These are phyloP conservation scores for Brachionus rubens DNA, from an alignment of 1,140 invertebrate genomes.

Conservation along the genomic window DNA sequence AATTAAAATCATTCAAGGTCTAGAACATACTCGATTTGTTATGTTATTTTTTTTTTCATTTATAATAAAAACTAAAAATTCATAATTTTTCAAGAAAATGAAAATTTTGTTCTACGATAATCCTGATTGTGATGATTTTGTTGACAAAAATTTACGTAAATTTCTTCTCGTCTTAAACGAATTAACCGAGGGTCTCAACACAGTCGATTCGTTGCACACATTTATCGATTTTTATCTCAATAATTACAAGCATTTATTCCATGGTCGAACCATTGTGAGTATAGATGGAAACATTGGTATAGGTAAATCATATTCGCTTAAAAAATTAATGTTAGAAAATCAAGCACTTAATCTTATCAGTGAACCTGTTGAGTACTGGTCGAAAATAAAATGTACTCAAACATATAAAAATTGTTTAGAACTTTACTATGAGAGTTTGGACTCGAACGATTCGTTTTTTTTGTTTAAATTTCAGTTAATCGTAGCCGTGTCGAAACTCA, in stretches of 20 bases:
- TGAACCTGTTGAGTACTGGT: conserved; percentile 29
- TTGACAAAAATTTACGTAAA: too few species aligned
- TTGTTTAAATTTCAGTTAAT: conserved; percentile 21
- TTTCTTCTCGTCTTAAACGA: too few species aligned
- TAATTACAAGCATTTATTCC: background rate
- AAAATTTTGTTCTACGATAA: too few species aligned
- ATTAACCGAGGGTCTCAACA: too few species aligned
- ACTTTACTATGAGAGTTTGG: background rate
- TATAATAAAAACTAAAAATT: too few species aligned
- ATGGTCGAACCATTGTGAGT: background rate
- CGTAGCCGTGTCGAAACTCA: background rate
- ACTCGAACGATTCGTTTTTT: conserved; percentile 1
- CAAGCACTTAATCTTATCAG: background rate
- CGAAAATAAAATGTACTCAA: background rate
- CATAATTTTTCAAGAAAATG: too few species aligned
- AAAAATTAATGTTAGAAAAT: conserved; percentile 11
- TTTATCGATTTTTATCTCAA: too few species aligned
- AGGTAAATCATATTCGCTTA: background rate
- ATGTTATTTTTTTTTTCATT: too few species aligned
- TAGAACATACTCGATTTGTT: too few species aligned
- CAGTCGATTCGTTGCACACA: too few species aligned
- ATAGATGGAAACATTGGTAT: conserved; percentile 16
- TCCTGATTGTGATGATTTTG: too few species aligned
- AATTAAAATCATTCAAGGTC: too few species aligned
- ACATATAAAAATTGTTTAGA: conserved; percentile 16